phyloP scores from a whole-genome alignment of 2,797 vertebrate species.

The Paedocypris micromegethes region DNA sequence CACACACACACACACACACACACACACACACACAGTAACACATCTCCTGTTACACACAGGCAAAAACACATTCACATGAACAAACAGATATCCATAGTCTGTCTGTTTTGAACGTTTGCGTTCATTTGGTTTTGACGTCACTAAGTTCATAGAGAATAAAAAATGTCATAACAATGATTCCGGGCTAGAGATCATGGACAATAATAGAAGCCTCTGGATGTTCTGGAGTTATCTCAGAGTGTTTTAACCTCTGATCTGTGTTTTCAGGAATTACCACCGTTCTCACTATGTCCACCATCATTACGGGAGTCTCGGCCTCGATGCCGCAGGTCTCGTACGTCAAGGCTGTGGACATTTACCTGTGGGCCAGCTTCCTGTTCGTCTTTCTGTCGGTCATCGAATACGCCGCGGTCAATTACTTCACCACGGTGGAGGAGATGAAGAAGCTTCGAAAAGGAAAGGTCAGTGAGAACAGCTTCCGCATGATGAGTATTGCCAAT shows the following conservation, averaged over 20 bases:
- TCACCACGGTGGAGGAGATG: slow-evolving; percentile 83
- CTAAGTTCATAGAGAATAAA: no score
- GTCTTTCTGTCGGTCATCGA: slow-evolving; percentile 87
- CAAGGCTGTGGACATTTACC: slow-evolving; percentile 86
- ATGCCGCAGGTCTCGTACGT: slow-evolving; percentile 91
- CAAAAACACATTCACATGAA: no score
- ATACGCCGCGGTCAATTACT: slow-evolving; percentile 87
- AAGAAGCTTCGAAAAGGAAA: slow-evolving; percentile 76
- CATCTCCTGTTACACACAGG: no score
- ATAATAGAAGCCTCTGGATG: no score
- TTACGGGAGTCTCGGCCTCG: slow-evolving; percentile 83
- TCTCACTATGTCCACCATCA: slow-evolving; percentile 88
- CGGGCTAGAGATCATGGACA: no score
- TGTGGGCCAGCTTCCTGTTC: slow-evolving; percentile 89
- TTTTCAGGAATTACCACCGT: slow-evolving; percentile 83
- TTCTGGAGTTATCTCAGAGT: no score
- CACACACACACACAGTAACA: no score
- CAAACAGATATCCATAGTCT: no score
- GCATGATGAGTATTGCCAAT: not conserved
- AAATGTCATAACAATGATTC: no score
- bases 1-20: no score
- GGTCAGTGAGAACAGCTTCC: slow-evolving; percentile 57
- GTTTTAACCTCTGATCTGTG: not conserved
- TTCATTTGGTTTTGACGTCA: no score
- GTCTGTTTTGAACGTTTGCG: no score